Base-by-base conservation (phyloP, 2,888 invertebrate species). In the Ischnus inquisitorius region DNA sequence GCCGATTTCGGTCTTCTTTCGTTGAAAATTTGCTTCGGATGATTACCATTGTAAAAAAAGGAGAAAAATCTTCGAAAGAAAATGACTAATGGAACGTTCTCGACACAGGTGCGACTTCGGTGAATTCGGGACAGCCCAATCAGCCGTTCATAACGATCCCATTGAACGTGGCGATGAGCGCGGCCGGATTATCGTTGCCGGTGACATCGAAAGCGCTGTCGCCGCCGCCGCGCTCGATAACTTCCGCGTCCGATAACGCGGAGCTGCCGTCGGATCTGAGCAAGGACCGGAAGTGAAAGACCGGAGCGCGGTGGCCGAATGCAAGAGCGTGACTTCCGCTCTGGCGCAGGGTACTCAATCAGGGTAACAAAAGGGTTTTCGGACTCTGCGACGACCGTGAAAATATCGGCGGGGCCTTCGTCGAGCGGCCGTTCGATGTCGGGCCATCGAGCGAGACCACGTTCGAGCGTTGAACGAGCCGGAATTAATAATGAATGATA, bases 131-230 rank as follows among this genome's bases (percentile, higher is more conserved):
- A 77, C 92, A 91, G 87, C 88, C 88, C 69, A 92, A 89, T 88
- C 92, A 92, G 54, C 96, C 96, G 93, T 96, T 96, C 94, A 96
- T 96, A 91, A 96, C 96, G 79, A 96, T 96, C 92, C 96, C 96
- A 76, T 93, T 96, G 86, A 96, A 96, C 43, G 95, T 96, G 94
- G 95, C 95, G 82, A 95, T 95, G 95, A 95, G 95, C 0, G 94
- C 95, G 2, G 95, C 95, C 16, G 94, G 92, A 62, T 83, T 92
- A 57, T 91, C 92, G 67, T 84, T 92, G 77, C 92, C 92, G 64
- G 91, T 92, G 60, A 89, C 89, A 65, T 90, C 92, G 79, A 91
- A 91, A 85, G 88, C 87, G 78, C 85, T 90, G 79, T 91, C 92
- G n/a, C 89, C 91, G 46, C 88, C 90, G 77, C 88, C 90, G 74